Evolutionary conservation across 2,113 vertebrate species (phyloP), one percentile per base, ranked within the genome.

Genomic region (Alces alces): DNA sequence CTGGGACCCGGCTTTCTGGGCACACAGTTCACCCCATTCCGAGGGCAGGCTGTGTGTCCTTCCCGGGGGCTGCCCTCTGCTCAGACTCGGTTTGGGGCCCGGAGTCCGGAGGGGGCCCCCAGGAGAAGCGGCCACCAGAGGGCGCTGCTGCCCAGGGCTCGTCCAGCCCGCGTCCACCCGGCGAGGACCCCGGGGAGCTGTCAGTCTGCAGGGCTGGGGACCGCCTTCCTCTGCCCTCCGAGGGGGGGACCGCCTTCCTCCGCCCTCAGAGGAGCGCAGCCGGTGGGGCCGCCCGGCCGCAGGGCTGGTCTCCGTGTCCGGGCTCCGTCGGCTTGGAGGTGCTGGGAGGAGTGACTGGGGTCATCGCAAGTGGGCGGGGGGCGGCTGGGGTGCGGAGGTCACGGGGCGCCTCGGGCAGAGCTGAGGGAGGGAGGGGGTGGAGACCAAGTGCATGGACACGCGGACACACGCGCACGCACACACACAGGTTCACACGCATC

Each of bases 71-170:
- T n/a, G 47, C 11, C 1, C 73, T 78, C 73, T 7, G 78, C 47
- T 33, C 47, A 4, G 30, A n/a, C 47, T 33, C 0, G 2, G 25
- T 47, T 52, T n/a, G 6, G 79, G 30, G 19, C 17, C 6, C 1
- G 0, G 80, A 36, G 13, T 7, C 17, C 0, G 3, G 80, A 54
- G 11, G 79, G 50, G 19, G 17, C 47, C 10, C 27, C 47, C 47
- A 4, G 6, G 79, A 54, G 33, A 50, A 55, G 33, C 12, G 3
- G 33, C 50, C 80, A 83, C 33, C 50, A 83, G 80, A 54, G 50
- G 80, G 80, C 50, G 21, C 79, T 83, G 50, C 80, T 36, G 50
- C 47, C 80, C 50, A 14, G 50, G 33, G 50, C 21, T 1, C 7
- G 10, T 25, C 50, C 50, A 4, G 33, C 33, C 33, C 5, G 16